These are phyloP conservation scores for Eurosta solidaginis DNA, from an alignment of 1,140 invertebrate species.

Conservation along the genomic window DNA sequence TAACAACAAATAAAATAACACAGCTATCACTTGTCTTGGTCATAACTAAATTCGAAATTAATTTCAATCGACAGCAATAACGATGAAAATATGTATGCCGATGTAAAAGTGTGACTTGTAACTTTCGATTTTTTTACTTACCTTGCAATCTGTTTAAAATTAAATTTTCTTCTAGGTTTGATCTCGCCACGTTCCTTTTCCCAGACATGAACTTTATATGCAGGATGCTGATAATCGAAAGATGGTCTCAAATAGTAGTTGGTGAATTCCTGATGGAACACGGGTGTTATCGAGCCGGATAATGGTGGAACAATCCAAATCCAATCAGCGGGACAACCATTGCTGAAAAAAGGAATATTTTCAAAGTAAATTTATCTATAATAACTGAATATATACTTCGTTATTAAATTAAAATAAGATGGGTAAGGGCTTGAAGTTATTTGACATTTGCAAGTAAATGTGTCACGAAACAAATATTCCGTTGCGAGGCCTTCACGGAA, in stretches of 20 bases:
- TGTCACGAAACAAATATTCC: too few species aligned
- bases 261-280: conserved; percentile 94
- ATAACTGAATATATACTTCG: too few species aligned
- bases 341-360: conserved; percentile 55
- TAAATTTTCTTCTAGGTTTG: conserved; percentile 82
- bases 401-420: too few species aligned
- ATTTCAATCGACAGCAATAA: too few species aligned
- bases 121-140: conserved; percentile 50
- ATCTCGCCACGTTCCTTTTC: conserved; percentile 78
- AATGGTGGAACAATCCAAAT: conserved; percentile 92
- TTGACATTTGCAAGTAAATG: too few species aligned
- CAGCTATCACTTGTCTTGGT: background rate
- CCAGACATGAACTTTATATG: conserved; percentile 82
- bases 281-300: conserved; percentile 81
- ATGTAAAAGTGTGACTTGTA: too few species aligned
- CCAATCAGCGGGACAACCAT: conserved; percentile 92
- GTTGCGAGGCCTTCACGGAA: too few species aligned
- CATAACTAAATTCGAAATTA: background rate
- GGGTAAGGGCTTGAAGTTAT: too few species aligned
- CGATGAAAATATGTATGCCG: too few species aligned
- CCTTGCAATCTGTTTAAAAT: conserved; percentile 92
- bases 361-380: too few species aligned
- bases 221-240: conserved; percentile 80
- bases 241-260: conserved; percentile 83
- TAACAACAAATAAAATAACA: background rate